Percentiles rank a stretch among this genome's conserved stretches.
These are phyloP conservation scores for Todiramphus chloris DNA, from an alignment of 2,113 vertebrate genomes.

Conservation along the genomic window DNA sequence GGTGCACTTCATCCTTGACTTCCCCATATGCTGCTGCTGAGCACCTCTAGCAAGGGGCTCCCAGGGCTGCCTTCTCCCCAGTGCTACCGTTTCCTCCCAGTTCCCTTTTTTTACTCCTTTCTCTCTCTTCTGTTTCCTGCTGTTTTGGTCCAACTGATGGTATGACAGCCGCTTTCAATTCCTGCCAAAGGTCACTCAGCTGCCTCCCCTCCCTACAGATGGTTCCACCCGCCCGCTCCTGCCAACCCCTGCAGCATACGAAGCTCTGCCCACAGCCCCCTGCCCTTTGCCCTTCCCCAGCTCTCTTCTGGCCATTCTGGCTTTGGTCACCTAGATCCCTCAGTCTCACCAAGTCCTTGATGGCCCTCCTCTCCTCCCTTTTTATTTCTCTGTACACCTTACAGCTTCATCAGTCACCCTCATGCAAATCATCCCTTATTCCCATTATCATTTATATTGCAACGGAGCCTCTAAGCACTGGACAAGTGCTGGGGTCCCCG, in stretches of 20 bases:
- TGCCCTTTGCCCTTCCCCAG: background rate
- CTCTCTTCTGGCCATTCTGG: background rate
- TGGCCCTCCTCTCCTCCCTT: background rate
- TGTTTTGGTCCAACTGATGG: background rate
- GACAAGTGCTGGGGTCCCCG: background rate
- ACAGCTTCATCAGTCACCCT: background rate
- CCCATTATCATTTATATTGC: background rate
- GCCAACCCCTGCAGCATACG: accelerated
- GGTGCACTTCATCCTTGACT: background rate
- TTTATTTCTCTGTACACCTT: background rate
- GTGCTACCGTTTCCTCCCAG: background rate
- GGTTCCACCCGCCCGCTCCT: background rate
- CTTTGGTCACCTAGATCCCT: background rate
- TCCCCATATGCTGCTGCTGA: background rate
- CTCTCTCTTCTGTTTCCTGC: background rate
- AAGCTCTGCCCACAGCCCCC: background rate
- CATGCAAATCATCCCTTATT: background rate
- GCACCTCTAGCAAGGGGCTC: background rate
- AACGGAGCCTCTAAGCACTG: accelerated
- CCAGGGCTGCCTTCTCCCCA: background rate
- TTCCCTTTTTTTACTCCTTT: background rate
- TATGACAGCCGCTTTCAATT: accelerated
- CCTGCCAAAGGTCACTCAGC: background rate
- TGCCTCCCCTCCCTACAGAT: background rate
- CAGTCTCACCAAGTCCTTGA: background rate